Percentiles rank a stretch among this genome's conserved stretches.
Conservation (phyloP, 2,113 vertebrate genomes). For the Perca schrenkii region DNA sequence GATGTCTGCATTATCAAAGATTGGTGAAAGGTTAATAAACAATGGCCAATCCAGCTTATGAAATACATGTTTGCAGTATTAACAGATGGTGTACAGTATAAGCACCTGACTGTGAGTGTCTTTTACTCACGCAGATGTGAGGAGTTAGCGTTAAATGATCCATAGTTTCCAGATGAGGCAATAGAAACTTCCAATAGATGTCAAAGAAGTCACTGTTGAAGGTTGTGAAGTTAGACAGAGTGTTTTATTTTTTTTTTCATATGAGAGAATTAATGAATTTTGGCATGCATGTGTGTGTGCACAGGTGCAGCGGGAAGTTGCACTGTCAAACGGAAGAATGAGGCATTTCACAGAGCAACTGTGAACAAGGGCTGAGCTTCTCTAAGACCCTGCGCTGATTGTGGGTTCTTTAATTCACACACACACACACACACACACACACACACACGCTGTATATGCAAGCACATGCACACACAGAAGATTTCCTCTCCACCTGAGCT, state of each 20-base stretch:
- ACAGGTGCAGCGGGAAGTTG: slow-evolving; percentile 18
- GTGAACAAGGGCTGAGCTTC: not conserved
- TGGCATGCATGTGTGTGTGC: not conserved
- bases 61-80: slow-evolving; percentile 4
- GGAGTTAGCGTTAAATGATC: slow-evolving; percentile 21
- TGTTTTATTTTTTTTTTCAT: slow-evolving; percentile 4
- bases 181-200: slow-evolving; percentile 47
- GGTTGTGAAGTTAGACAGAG: slow-evolving; percentile 29
- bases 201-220: slow-evolving; percentile 31
- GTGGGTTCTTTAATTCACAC: slow-evolving; percentile 12
- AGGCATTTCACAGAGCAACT: slow-evolving; percentile 5
- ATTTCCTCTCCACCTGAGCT: slow-evolving; percentile 55
- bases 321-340: slow-evolving; percentile 23
- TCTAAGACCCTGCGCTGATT: not conserved
- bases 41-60: slow-evolving; percentile 2
- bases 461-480: slow-evolving; percentile 12
- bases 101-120: slow-evolving; percentile 19
- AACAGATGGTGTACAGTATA: slow-evolving; percentile 17
- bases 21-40: slow-evolving; percentile 35
- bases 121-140: slow-evolving; percentile 34
- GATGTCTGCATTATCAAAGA: slow-evolving; percentile 39
- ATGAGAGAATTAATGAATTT: not conserved
- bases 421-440: slow-evolving; percentile 7
- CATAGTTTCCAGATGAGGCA: slow-evolving; percentile 61
- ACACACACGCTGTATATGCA: slow-evolving; percentile 28